These are phyloP conservation scores for Tringa solitaria DNA, from an alignment of 2,113 vertebrate genomes.

Conservation along the genomic window DNA sequence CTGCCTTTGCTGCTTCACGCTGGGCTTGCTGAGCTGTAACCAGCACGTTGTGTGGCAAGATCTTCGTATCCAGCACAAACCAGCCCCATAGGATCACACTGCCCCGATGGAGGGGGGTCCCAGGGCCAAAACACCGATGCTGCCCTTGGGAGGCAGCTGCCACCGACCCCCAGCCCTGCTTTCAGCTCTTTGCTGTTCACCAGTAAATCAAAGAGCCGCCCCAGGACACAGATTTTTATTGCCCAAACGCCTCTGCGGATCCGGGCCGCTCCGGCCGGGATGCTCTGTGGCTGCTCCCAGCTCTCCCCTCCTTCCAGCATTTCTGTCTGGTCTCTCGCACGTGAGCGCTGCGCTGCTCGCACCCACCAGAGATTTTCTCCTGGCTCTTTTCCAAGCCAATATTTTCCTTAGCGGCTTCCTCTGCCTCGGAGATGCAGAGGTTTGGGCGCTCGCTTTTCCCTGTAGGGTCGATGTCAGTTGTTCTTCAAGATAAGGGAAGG, in stretches of 20 bases:
- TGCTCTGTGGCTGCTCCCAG: neutral
- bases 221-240: neutral
- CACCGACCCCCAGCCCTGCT: rapidly evolving
- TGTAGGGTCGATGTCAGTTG: neutral
- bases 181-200: neutral
- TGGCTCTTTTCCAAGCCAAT: neutral
- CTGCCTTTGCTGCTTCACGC: neutral
- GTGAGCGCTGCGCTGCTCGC: rapidly evolving
- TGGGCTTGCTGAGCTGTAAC: neutral
- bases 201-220: rapidly evolving
- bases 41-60: rapidly evolving
- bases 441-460: neutral
- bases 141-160: neutral
- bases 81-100: rapidly evolving
- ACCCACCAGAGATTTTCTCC: neutral
- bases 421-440: rapidly evolving
- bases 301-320: neutral
- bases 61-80: rapidly evolving
- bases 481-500: neutral
- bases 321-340: neutral
- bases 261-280: rapidly evolving
- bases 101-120: rapidly evolving
- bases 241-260: rapidly evolving
- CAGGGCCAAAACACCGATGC: rapidly evolving
- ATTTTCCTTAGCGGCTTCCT: neutral